phyloP scores from a whole-genome alignment of 2,888 invertebrate genomes.

The Hemaris fuciformis region DNA sequence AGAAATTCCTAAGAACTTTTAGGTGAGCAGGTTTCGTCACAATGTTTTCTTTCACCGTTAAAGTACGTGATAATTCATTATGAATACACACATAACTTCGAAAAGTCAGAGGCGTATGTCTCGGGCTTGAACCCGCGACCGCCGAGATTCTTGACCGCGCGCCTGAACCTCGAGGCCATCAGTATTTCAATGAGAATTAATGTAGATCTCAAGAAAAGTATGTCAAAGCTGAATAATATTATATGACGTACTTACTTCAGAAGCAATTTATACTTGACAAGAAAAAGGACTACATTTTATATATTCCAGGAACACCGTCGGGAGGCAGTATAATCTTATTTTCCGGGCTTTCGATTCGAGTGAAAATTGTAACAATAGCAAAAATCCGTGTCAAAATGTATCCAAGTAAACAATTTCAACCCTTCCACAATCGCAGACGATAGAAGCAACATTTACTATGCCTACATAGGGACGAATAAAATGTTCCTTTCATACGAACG shows the following conservation, averaged over 20 bases:
- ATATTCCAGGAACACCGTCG: neutral
- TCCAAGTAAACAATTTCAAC: slow-evolving; percentile 27
- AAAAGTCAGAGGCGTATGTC: too few relatives aligned
- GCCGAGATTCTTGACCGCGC: too few relatives aligned
- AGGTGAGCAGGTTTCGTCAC: too few relatives aligned
- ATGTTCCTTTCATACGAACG: slow-evolving; percentile 30
- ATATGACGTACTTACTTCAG: neutral
- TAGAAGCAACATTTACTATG: slow-evolving; percentile 24
- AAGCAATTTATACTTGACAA: neutral
- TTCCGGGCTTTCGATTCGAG: slow-evolving; percentile 11
- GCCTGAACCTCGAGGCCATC: too few relatives aligned
- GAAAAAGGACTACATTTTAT: neutral
- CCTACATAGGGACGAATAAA: slow-evolving; percentile 26
- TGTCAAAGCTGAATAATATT: slow-evolving; percentile 15
- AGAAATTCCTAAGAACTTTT: too few relatives aligned
- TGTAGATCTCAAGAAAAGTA: neutral
- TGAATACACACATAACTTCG: too few relatives aligned
- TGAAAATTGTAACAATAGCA: slow-evolving; percentile 14
- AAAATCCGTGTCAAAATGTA: slow-evolving; percentile 12
- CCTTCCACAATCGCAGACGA: slow-evolving; percentile 25
- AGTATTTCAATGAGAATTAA: neutral
- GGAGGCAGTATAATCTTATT: slow-evolving; percentile 5
- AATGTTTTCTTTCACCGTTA: too few relatives aligned
- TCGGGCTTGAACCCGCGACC: too few relatives aligned
- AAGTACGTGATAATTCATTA: too few relatives aligned